phyloP scores from a whole-genome alignment of 2,888 invertebrate genomes.

The Agriopis leucophaearia region DNA sequence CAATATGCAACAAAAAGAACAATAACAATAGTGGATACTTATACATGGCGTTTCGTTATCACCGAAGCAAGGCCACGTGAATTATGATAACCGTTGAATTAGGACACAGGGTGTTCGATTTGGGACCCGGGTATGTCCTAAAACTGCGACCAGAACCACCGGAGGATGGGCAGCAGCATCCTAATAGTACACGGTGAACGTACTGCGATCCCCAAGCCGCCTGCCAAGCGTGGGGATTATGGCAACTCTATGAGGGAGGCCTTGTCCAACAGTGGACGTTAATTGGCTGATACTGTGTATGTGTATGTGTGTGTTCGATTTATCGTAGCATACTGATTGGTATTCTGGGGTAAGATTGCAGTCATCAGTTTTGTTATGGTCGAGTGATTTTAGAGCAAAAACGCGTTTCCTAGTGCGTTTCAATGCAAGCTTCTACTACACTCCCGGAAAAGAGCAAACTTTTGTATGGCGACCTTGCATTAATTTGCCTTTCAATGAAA shows the following conservation, averaged over 20 bases:
- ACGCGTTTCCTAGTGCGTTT: constrained; percentile 32
- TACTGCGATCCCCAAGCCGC: too few species aligned
- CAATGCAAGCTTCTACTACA: constrained; percentile 20
- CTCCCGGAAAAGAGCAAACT: too few species aligned
- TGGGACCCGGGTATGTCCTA: too few species aligned
- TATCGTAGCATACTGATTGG: constrained; percentile 11
- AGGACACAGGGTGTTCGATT: constrained; percentile 70
- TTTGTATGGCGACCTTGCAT: too few species aligned
- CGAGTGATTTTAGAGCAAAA: constrained; percentile 19
- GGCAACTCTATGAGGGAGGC: too few species aligned
- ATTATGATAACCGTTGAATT: constrained; percentile 76
- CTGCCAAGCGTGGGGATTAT: too few species aligned
- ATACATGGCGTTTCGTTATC: constrained; percentile 66
- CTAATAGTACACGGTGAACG: too few species aligned
- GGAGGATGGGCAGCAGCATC: too few species aligned
- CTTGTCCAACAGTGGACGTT: too few species aligned
- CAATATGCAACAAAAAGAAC: constrained; percentile 65
- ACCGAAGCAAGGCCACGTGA: constrained; percentile 74
- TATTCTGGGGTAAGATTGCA: constrained; percentile 19
- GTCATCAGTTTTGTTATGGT: constrained; percentile 24
- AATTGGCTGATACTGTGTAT: too few species aligned
- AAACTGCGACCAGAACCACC: too few species aligned
- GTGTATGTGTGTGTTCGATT: constrained; percentile 58
- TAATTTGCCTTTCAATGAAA: too few species aligned
- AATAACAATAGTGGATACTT: constrained; percentile 57